Evolutionary conservation across 2,888 invertebrate species (phyloP), one percentile per base, ranked within the genome.

Genomic region (Mycogona germanica): DNA sequence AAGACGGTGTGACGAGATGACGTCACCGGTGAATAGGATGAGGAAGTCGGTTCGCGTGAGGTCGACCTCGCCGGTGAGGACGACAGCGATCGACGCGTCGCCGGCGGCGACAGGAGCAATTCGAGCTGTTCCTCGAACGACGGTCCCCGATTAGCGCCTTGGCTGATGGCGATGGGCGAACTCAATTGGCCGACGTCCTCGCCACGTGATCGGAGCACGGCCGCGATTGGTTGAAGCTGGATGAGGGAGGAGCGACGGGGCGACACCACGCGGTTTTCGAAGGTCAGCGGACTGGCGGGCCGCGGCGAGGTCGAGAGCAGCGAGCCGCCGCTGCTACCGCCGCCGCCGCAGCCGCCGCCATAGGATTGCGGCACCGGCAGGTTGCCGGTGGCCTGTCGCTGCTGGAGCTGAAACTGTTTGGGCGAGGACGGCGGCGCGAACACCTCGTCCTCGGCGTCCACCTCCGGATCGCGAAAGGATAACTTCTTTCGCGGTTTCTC

Each of bases 381-480:
- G 40, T 5, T 30, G 40, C 28, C n/a, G 5, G 25, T n/a, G 12
- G 9, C 45, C 6, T 12, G 12, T 23, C n/a, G 7, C 14, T 17
- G 17, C 7, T 17, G 17, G 9, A 9, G 17, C 7, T 14, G 41
- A 40, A 19, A 40, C 17, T 9, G 21, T n/a, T n/a, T 40, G n/a
- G 7, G 7, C 37, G 23, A 37, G 28, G 49, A 21, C 19, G 23
- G 19, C 25, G 26, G 35, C 9, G 25, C 41, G n/a, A n/a, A n/a
- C n/a, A n/a, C 29, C 17, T 46, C 30, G 30, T 19, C 19, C 30
- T 46, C 21, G 32, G 19, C 71, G 58, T 80, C 74, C 47, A 83
- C 81, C 70, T 85, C 85, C 2, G 88, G 88, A 64, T 88, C 87
- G 57, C 86, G 80, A 70, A 89, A 89, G 7, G 87, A 88, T 12